Percentiles rank a stretch among this genome's conserved stretches.
Conservation (phyloP, 2,888 invertebrate genomes). For the Digitonthophagus gazella region DNA sequence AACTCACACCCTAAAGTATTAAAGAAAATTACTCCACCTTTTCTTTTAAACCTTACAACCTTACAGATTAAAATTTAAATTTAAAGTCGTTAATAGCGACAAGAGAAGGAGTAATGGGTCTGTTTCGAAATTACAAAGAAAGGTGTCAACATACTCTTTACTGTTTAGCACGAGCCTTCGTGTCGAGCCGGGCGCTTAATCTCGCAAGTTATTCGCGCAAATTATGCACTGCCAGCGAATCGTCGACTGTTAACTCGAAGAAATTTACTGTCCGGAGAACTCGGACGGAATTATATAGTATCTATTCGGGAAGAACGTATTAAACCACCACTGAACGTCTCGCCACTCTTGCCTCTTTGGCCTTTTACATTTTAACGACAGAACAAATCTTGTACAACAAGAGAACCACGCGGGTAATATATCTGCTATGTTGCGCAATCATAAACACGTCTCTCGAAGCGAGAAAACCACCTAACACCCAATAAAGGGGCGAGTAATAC, state of each 20-base stretch:
- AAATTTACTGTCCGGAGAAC: neutral
- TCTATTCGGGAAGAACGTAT: neutral
- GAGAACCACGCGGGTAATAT: neutral
- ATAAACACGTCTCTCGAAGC: neutral
- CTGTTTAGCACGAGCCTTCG: neutral
- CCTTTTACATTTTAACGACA: neutral
- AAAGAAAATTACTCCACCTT: too few species aligned
- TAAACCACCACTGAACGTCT: neutral
- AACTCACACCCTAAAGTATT: too few species aligned
- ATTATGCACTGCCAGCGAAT: neutral
- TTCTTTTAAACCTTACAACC: too few species aligned
- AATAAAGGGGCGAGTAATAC: neutral
- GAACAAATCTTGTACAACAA: neutral
- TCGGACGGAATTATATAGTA: neutral
- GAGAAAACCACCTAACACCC: neutral
- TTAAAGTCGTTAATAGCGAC: too few species aligned
- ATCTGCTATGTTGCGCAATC: neutral
- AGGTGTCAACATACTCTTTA: neutral
- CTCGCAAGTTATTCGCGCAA: neutral
- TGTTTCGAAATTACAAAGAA: neutral
- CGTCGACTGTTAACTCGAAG: neutral
- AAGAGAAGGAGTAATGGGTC: neutral
- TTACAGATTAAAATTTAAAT: too few species aligned
- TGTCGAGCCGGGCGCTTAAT: neutral
- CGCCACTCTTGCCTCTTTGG: neutral